Base-by-base conservation (phyloP, 1,140 invertebrate species). In the Vanessa tameamea region DNA sequence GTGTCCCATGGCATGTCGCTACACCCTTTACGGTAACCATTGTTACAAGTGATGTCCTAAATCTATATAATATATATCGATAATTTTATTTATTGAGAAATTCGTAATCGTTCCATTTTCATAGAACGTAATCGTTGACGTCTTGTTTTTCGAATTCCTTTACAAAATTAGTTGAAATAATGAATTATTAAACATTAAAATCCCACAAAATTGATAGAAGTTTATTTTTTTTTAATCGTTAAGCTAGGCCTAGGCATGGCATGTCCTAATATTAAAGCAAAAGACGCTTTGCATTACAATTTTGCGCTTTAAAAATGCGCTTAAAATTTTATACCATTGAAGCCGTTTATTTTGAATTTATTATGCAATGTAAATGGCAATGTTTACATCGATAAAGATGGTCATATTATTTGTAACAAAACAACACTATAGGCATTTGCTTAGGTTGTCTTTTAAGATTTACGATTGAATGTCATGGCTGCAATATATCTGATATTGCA, bases 401-500 rank as follows among this genome's bases (percentile, higher is more conserved):
- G 0, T 43, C 31, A 43, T 55, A 13, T 31, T 31, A 31, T 31
- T 31, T 3, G 26, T 31, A 6, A 37, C 20, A 11, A 11, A 13
- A 51, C 74, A 75, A 47, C 63, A 47, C 63, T 75, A 64, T 23
- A 43, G n/a, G 20, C 26, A 53, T 72, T 70, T 68, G 59, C 50
- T 63, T 68, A 69, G 55, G 48, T 66, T 47, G 26, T 53, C 73
- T 68, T 72, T 65, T 68, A 72, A 72, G 75, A 72, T 76, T 76
- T 76, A 76, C 75, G 75, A 76, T 64, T 61, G 72, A 68, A 63
- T 68, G 70, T 72, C 69, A 65, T 69, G 69, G 66, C 59, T 76
- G 75, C 75, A 76, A 76, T 76, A 72, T 66, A 48, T 68, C 65
- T 69, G 70, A 76, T 76, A 76, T 76, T 76, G 75, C 75, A 76